phyloP scores from a whole-genome alignment of 2,797 vertebrate species.

The Fistularia commersonii region DNA sequence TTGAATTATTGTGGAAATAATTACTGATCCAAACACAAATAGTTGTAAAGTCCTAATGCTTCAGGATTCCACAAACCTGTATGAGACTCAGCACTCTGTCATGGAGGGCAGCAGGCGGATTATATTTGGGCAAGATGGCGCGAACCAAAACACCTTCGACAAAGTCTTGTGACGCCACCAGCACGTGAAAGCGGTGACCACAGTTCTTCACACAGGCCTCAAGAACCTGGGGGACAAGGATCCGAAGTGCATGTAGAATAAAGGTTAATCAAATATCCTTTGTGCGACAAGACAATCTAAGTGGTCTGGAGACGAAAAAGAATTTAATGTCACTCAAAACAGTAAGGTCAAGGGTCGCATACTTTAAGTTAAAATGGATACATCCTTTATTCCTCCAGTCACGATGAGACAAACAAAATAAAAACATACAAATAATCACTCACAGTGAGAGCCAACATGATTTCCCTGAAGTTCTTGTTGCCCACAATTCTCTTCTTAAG shows the following conservation, averaged over 20 bases:
- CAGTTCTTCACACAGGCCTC: conserved; percentile 98
- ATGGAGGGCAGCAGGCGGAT: conserved; percentile 85
- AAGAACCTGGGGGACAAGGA: conserved; percentile 76
- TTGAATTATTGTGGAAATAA: not conserved
- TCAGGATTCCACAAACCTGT: conserved; percentile 75
- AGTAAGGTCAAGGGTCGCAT: conserved; percentile 4
- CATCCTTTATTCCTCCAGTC: not conserved
- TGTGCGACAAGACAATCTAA: too few species aligned
- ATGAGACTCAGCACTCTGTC: conserved; percentile 94
- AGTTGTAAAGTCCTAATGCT: not conserved
- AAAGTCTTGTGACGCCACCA: conserved; percentile 89
- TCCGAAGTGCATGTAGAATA: not conserved
- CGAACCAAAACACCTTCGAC: conserved; percentile 91
- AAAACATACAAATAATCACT: conserved; percentile 40
- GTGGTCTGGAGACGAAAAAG: too few species aligned
- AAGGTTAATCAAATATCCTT: too few species aligned
- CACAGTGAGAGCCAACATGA: conserved; percentile 90
- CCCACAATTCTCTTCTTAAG: conserved; percentile 92
- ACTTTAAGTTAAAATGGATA: conserved; percentile 1
- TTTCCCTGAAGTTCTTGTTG: conserved; percentile 95
- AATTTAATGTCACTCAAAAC: not conserved
- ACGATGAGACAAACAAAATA: not conserved
- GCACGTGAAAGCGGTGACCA: conserved; percentile 88
- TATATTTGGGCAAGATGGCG: conserved; percentile 92
- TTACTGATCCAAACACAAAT: not conserved